Base-by-base conservation (phyloP, 2,797 vertebrate species). In the Chloroceryle amazona region DNA sequence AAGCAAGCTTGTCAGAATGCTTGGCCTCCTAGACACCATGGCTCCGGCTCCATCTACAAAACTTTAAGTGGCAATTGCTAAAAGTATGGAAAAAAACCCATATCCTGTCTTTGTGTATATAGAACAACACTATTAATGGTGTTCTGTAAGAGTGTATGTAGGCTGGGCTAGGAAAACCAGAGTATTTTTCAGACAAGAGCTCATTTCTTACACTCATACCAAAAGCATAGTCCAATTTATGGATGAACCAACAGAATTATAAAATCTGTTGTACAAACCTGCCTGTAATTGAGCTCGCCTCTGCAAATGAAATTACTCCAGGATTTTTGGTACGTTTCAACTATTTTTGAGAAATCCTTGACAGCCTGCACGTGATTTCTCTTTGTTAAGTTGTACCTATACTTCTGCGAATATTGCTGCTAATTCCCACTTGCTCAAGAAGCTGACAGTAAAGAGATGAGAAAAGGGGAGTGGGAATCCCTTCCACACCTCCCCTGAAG, bases 41-140 rank as follows among this genome's bases (percentile, higher is more conserved):
- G 98, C 98, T 98, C 99, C 99, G 96, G 98, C 97, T 99, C 98
- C 99, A 98, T 98, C 99, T 98, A 98, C 98, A 98, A 98, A 98
- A 98, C 96, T 98, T 97, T 97, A 98, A 98, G 94, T 97, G 98
- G 97, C 97, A 98, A 97, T 98, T 98, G 95, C 97, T 98, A 94
- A 98, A 98, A 99, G 98, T 98, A 98, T 98, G 98, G 98, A 98
- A 99, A 99, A 98, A 96, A 95, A 13, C 9, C 97, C 98, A 99
- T 99, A 99, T 99, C 98, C 99, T 99, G 98, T 97, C 97, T 97
- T 98, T 98, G 97, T 98, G 97, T 96, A 94, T 96, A 96, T 93
- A 97, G 78, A 92, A 95, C 87, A 93, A 68, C 82, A 73, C 81
- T 95, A 92, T n/a, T 84, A 93, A 94, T 94, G 92, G 81, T 74